These are phyloP conservation scores for Eriosoma lanigerum DNA, from an alignment of 1,140 invertebrate genomes.

Conservation along the genomic window DNA sequence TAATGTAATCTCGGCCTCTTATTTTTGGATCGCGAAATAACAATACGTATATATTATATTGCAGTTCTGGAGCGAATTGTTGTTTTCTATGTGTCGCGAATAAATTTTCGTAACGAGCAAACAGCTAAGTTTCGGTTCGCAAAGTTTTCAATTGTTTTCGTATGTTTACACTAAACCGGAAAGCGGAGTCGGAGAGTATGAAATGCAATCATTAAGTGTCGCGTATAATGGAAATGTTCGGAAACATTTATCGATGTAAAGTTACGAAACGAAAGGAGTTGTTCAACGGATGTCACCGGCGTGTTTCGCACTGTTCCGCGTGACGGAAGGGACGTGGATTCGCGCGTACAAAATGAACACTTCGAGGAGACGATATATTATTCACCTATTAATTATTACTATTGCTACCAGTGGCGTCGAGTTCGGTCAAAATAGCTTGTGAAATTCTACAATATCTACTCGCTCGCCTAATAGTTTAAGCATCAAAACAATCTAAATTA, in stretches of 20 bases:
- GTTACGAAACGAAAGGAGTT: neutral
- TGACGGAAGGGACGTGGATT: neutral
- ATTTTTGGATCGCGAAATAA: too few relatives aligned
- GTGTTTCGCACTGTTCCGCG: neutral
- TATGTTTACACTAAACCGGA: conserved; percentile 1
- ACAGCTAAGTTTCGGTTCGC: neutral
- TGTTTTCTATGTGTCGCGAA: neutral
- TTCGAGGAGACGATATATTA: too few relatives aligned
- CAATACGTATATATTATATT: too few relatives aligned
- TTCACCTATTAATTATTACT: too few relatives aligned
- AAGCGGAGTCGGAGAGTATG: neutral
- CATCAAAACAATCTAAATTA: too few relatives aligned
- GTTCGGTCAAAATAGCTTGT: too few relatives aligned
- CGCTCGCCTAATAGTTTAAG: too few relatives aligned
- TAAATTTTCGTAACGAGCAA: conserved; percentile 7
- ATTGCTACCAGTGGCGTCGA: too few relatives aligned
- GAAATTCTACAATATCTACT: too few relatives aligned
- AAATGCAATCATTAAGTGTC: neutral
- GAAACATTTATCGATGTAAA: neutral
- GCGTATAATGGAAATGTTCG: neutral
- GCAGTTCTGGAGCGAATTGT: too few relatives aligned
- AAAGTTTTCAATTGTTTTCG: conserved; percentile 26
- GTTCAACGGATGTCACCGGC: neutral
- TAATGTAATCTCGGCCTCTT: too few relatives aligned
- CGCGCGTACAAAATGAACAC: too few relatives aligned